phyloP scores from a whole-genome alignment of 2,888 invertebrate genomes.

The Agrenia bidenticulata region DNA sequence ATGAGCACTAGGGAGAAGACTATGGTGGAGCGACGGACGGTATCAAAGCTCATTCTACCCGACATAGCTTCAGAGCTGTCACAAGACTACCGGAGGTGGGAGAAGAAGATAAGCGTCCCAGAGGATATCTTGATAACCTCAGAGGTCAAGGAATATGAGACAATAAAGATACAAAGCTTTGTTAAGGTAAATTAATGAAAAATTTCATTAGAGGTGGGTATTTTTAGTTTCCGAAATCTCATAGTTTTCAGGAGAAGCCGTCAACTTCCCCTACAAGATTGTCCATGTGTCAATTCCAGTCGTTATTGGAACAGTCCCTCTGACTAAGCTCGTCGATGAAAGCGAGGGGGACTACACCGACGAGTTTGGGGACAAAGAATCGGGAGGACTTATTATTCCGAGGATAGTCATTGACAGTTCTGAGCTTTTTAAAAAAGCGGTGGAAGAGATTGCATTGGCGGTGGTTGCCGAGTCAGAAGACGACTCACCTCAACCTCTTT shows the following conservation, averaged over 20 bases:
- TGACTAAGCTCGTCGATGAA: neutral
- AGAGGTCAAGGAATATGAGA: neutral
- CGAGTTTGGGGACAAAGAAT: no score
- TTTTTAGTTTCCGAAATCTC: neutral
- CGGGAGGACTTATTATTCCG: no score
- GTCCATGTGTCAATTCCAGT: neutral
- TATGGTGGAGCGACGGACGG: slow-evolving; percentile 12
- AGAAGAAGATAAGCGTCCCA: slow-evolving; percentile 2
- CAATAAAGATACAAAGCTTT: neutral
- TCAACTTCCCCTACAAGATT: neutral
- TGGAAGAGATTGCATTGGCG: no score
- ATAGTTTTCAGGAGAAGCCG: neutral
- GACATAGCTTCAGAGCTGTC: neutral
- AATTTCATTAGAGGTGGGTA: neutral
- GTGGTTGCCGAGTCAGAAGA: no score
- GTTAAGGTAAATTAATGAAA: neutral
- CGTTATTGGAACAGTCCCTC: neutral
- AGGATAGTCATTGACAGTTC: no score
- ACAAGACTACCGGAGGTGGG: slow-evolving; percentile 1
- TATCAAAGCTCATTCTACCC: neutral
- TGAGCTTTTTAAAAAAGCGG: no score
- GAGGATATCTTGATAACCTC: neutral
- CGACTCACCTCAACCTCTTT: no score
- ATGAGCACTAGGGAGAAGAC: slow-evolving; percentile 6
- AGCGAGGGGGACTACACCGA: no score